Evolutionary conservation across 2,888 invertebrate species (phyloP), one percentile per base, ranked within the genome.

Genomic region (Chrysolina haemoptera): DNA sequence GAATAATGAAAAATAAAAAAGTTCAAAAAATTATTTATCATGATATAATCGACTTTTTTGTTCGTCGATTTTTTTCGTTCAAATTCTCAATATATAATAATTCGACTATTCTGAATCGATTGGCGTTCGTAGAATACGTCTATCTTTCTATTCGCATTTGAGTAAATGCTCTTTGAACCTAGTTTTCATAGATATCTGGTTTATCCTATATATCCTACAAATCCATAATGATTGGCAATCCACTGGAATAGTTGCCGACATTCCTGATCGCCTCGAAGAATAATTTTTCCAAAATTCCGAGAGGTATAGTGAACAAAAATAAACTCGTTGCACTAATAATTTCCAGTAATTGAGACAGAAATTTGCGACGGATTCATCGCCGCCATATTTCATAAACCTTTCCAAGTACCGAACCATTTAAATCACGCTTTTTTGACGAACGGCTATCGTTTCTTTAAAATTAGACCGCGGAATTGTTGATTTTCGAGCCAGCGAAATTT

Each of bases 401-500:
- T 59, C 59, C 59, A n/a, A 59, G 59, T 59, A 59, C 14, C 50
- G 59, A 35, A 35, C 59, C 50, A 10, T 53, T 67, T 53, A 53
- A 53, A 67, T 53, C 53, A 66, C 50, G 22, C 18, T 4, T 40
- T 53, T 50, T 53, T 16, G 35, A 53, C 53, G 53, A 22, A 53
- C 41, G 16, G 40, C 14, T 40, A 14, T 40, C 53, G 70, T n/a
- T 9, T 20, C 6, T 12, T 53, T 40, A 62, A 46, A 68, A 68
- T 62, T 68, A 68, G 62, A 16, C 50, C 14, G 46, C 16, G 48
- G 5, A 40, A 46, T 66, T 62, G 71, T 62, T 71, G 71, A 71
- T 62, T 71, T 71, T 66, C 48, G 62, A 0, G 22, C 22, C 53
- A 62, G 27, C 53, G 71, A 71, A 71, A 71, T 71, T 71, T 71